Conservation (phyloP, 2,888 invertebrate species). For the Brachylomia viminalis region DNA sequence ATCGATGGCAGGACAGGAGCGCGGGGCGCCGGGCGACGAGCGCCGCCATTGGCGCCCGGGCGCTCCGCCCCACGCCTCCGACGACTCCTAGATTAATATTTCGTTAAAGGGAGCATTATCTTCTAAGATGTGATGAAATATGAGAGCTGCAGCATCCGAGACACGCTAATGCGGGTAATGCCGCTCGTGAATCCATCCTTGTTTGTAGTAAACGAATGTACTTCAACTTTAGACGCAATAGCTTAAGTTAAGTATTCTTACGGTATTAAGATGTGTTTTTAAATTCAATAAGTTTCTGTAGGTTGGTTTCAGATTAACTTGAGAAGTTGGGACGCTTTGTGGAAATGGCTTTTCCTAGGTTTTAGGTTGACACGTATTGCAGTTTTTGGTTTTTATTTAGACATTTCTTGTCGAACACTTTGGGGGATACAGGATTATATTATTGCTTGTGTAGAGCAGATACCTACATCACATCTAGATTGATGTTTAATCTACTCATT, state of each 20-base stretch:
- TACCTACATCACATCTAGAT: neutral
- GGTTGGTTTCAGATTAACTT: neutral
- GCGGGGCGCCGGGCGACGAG: constrained; percentile 54
- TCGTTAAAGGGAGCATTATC: constrained; percentile 67
- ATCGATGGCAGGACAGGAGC: constrained; percentile 65
- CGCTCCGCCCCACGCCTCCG: constrained; percentile 75
- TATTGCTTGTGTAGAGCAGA: neutral
- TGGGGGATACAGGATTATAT: neutral
- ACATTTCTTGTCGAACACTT: neutral
- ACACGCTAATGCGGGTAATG: constrained; percentile 62
- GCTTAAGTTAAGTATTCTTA: no score
- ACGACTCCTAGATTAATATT: constrained; percentile 74
- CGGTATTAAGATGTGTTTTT: no score
- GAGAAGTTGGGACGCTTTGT: neutral
- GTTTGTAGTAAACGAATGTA: constrained; percentile 56
- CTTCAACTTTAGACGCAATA: constrained; percentile 4
- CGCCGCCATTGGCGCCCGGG: constrained; percentile 73
- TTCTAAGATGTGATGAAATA: constrained; percentile 70
- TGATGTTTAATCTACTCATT: neutral
- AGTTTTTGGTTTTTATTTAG: neutral
- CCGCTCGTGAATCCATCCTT: constrained; percentile 60
- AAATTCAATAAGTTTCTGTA: neutral
- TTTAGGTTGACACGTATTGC: neutral
- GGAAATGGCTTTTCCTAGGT: neutral
- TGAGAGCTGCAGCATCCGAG: constrained; percentile 63